Conservation (phyloP, 2,797 vertebrate genomes). For the Coreius guichenoti region DNA sequence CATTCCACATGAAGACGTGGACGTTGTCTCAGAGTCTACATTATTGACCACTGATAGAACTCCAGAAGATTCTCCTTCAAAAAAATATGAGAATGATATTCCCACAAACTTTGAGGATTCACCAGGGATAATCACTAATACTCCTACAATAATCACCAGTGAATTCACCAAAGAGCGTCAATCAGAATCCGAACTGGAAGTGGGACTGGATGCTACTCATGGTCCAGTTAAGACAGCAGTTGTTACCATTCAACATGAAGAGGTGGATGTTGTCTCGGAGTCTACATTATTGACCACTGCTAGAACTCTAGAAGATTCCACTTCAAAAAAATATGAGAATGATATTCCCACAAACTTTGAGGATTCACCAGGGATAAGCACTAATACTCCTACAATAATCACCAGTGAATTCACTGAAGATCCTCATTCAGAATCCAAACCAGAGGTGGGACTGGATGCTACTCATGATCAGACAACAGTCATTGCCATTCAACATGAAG, state of each 20-base stretch:
- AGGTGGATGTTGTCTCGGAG: background rate
- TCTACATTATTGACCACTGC: background rate
- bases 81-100: background rate
- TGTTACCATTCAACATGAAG: conserved; percentile 2
- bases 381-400: conserved; percentile 8
- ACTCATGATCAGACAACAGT: conserved; percentile 4
- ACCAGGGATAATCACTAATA: background rate
- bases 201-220: background rate
- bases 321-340: background rate
- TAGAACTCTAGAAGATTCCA: background rate
- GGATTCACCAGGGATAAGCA: conserved; percentile 1
- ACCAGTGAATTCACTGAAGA: conserved; percentile 3
- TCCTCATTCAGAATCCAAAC: conserved; percentile 22
- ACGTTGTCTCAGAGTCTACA: conserved; percentile 5
- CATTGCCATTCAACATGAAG: background rate
- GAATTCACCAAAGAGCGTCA: conserved; percentile 20
- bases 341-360: background rate
- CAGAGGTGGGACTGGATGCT: background rate
- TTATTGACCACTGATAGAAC: background rate
- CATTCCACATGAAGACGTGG: background rate
- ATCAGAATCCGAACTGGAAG: conserved; percentile 6
- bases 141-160: background rate
- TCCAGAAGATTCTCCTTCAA: conserved; percentile 22
- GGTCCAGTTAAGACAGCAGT: background rate
- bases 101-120: background rate